Conservation (phyloP, 2,797 vertebrate genomes). For the Nyctibius grandis region DNA sequence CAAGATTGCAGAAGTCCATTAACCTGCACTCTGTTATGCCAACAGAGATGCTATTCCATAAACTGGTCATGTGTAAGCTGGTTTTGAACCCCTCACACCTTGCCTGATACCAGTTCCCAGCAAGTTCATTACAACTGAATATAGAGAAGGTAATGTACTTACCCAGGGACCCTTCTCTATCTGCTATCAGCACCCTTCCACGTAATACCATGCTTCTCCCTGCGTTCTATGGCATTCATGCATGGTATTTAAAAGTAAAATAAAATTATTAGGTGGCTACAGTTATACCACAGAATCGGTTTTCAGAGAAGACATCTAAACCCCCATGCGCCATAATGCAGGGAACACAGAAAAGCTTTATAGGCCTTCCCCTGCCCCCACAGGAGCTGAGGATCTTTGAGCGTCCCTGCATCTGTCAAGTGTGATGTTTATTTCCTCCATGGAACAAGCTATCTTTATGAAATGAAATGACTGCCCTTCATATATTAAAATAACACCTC, state of each 20-base stretch:
- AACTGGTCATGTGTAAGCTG: neutral
- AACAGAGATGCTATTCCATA: neutral
- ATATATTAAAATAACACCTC: conserved; percentile 80
- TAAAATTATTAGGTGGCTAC: conserved; percentile 43
- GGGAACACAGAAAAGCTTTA: conserved; percentile 51
- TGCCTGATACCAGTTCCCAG: neutral
- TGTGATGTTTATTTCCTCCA: conserved; percentile 64
- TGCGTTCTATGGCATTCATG: neutral
- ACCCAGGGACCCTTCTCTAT: neutral
- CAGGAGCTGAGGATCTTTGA: conserved; percentile 47
- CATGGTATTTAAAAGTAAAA: neutral
- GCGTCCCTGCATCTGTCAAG: conserved; percentile 71
- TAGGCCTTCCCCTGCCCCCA: conserved; percentile 31
- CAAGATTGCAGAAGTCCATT: neutral
- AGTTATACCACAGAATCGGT: conserved; percentile 16
- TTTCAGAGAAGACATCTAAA: conserved; percentile 46
- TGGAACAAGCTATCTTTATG: conserved; percentile 78
- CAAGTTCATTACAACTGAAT: neutral
- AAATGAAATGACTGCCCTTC: conserved; percentile 71
- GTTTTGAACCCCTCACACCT: neutral
- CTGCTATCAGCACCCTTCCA: neutral
- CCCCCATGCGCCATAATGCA: neutral
- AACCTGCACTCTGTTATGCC: neutral
- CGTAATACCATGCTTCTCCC: neutral
- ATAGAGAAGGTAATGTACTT: neutral